Conservation (phyloP, 2,797 vertebrate genomes). For the Diglossa cyanea region DNA sequence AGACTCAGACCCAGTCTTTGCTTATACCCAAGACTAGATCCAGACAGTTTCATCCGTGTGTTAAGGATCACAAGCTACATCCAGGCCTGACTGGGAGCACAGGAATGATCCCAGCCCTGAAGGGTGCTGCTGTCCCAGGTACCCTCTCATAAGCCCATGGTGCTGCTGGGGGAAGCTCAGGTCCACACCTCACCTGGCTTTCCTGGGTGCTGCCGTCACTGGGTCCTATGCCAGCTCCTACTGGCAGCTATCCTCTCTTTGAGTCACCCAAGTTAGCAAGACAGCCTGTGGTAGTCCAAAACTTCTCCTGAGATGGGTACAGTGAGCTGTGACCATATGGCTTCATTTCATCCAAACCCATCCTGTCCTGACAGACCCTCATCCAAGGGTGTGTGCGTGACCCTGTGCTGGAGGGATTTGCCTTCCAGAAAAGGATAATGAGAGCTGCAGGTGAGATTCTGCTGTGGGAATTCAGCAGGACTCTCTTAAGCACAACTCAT, state of each 20-base stretch:
- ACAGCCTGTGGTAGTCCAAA: neutral
- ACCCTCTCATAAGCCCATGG: rapidly evolving
- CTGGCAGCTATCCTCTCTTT: neutral
- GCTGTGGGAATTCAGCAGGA: neutral
- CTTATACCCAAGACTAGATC: neutral
- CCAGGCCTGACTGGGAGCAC: neutral
- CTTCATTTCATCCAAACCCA: neutral
- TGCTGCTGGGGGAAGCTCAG: neutral
- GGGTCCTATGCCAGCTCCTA: neutral
- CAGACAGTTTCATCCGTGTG: neutral
- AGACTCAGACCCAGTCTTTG: neutral
- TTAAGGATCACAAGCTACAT: neutral
- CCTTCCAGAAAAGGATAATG: neutral
- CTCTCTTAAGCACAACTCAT: neutral
- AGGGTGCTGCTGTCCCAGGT: neutral
- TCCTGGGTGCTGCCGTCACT: neutral
- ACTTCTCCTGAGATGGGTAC: neutral
- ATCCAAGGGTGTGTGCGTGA: rapidly evolving
- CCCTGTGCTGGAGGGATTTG: neutral
- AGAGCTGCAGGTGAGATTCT: neutral
- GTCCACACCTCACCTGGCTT: neutral
- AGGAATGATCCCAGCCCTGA: neutral
- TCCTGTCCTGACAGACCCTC: neutral
- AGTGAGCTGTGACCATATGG: neutral
- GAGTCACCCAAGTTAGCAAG: neutral